Base-by-base conservation (phyloP, 2,113 vertebrate genomes). In the Uropsilus gracilis region DNA sequence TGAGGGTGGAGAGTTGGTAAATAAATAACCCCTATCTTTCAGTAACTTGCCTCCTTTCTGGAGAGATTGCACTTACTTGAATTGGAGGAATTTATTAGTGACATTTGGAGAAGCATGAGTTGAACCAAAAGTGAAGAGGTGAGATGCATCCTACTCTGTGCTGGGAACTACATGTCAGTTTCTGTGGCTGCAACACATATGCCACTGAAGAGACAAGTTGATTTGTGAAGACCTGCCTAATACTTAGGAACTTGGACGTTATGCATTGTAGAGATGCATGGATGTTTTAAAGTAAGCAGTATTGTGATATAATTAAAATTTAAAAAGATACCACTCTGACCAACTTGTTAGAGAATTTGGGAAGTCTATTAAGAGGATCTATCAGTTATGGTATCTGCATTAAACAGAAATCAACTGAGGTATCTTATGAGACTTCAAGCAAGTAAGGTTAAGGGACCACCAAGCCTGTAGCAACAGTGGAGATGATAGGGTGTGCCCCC, bases 1-100 rank as follows among this genome's bases (percentile, higher is more conserved):
- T 61, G 39, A 94, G 32, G 57, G 34, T n/a, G 37, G 44, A 86
- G 75, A 83, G 55, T 75, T 61, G 57, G 90, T 82, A 91, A 73
- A 78, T 66, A 26, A 88, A 34, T 42, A 39, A 72, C 63, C 7
- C 8, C 30, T 39, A 26, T 80, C 22, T 28, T 39, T 44, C 20
- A 63, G 55, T 64, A 84, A 34, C 20, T 84, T n/a, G 6, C 14
- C 84, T 34, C 8, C 55, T 92, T 78, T 39, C 69, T 84, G 69
- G 2, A 91, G 59, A 86, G 42, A 39, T 89, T 86, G 53, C 12
- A 14, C 8, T 86, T 10, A 2, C 46, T 87, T 84, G 42, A 91
- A 77, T 13, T 14, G 6, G 37, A 94, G 63, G 44, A 86, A 44
- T 83, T 3, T 6, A 5, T 75, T 75, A 69, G 18, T 69, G 37